A percentile compares a stretch with the other conserved stretches of the same genome.
Conservation (phyloP, 2,797 vertebrate species). For the Myotis myotis region DNA sequence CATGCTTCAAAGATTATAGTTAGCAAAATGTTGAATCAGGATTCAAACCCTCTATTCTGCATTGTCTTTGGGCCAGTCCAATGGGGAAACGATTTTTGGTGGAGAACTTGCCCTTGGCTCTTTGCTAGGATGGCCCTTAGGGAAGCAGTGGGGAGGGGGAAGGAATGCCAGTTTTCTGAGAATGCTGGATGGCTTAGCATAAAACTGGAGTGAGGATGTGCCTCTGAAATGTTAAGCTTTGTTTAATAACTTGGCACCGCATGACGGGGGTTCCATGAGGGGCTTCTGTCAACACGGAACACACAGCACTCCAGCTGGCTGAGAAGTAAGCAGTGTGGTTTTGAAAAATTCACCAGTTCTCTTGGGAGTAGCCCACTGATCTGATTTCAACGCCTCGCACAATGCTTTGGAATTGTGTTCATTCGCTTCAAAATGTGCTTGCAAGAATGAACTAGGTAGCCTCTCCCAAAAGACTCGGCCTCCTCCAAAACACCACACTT, state of each 20-base stretch:
- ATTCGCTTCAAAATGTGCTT: constrained; percentile 52
- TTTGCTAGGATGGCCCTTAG: background rate
- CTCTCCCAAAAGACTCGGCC: background rate
- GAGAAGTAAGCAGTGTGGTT: constrained; percentile 48
- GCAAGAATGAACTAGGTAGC: constrained; percentile 41
- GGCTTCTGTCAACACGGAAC: constrained; percentile 29
- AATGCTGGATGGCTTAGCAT: background rate
- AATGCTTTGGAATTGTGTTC: constrained; percentile 43
- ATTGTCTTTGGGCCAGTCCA: background rate
- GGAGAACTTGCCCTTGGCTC: background rate
- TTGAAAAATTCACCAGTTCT: constrained; percentile 56
- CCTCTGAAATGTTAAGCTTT: constrained; percentile 66
- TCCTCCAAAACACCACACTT: background rate
- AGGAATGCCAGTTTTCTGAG: background rate
- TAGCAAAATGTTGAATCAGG: background rate
- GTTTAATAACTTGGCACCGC: constrained; percentile 62
- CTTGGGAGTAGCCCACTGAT: constrained; percentile 57
- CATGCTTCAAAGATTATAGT: background rate
- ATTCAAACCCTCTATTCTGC: background rate
- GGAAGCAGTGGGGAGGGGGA: background rate
- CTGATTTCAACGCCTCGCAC: constrained; percentile 58
- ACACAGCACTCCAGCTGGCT: constrained; percentile 31
- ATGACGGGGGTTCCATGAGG: background rate
- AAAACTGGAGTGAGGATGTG: background rate
- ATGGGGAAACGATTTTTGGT: background rate